A percentile compares a stretch with the other conserved stretches of the same genome.
Conservation (phyloP, 2,797 vertebrate species). For the Anguilla anguilla region DNA sequence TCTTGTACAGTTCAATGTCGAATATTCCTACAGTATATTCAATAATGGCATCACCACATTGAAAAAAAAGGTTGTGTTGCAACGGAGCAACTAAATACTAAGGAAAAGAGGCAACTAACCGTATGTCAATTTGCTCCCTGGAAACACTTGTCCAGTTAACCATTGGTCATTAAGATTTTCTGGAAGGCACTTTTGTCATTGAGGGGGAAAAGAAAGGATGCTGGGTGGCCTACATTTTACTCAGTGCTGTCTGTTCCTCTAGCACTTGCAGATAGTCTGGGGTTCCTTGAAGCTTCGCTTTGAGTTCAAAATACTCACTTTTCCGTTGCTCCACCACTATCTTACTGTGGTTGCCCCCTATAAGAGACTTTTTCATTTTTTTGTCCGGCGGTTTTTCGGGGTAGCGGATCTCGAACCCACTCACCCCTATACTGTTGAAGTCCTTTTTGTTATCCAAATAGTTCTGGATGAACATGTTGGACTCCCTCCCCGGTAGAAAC, state of each 20-base stretch:
- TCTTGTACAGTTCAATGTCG: constrained; percentile 51
- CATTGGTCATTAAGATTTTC: constrained; percentile 88
- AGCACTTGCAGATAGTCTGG: constrained; percentile 99
- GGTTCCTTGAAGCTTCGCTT: constrained; percentile 95
- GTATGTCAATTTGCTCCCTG: constrained; percentile 71
- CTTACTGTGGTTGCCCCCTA: constrained; percentile 97
- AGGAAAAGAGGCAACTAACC: constrained; percentile 55
- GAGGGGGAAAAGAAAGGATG: constrained; percentile 68
- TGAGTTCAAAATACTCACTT: constrained; percentile 98
- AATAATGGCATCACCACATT: constrained; percentile 62
- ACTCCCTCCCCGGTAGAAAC: constrained; percentile 90
- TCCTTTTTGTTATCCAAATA: constrained; percentile 95
- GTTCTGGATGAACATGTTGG: constrained; percentile 95
- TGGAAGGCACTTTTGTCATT: constrained; percentile 98
- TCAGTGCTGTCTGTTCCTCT: constrained; percentile 97
- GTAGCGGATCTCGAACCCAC: constrained; percentile 96
- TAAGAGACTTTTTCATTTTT: constrained; percentile 94
- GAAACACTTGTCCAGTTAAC: constrained; percentile 86
- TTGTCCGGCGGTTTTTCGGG: constrained; percentile 94
- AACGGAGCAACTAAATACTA: constrained; percentile 69
- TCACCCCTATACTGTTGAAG: constrained; percentile 97
- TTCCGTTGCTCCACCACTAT: constrained; percentile 97
- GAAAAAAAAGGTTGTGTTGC: constrained; percentile 60
- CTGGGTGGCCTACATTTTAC: constrained; percentile 89
- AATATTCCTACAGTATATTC: constrained; percentile 56